Base-by-base conservation (phyloP, 1,140 invertebrate genomes). In the Drosophila quadrilineata region DNA sequence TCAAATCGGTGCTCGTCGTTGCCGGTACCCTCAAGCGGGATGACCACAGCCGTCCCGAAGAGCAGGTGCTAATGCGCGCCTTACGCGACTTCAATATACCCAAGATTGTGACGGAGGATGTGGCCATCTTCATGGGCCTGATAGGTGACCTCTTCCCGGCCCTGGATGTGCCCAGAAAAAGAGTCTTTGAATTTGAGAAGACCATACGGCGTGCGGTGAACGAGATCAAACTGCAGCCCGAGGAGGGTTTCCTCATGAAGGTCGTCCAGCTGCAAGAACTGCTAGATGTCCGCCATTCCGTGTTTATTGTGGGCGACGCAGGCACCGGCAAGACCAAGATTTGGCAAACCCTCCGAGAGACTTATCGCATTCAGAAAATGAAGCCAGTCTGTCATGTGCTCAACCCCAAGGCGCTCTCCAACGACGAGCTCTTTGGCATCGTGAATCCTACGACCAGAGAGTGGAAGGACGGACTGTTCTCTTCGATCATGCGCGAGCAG, bases 401-500 rank as follows among this genome's bases (percentile, higher is more conserved):
- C 3, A 97, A 99, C 89, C 98, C 98, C 1, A 98, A 98, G 91
- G 97, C 97, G 22, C 96, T 99, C 3, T 98, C 97, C 0, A 98
- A 97, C 77, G 96, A 99, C 84, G 98, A 99, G 89, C 91, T 99
- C 12, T 99, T 98, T 90, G 98, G 98, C 6, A 94, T 98, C 38
- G 98, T 99, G 49, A 98, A 99, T 91, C 95, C 97, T 8, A 91
- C 96, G 0, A 99, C 98, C 0, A 92, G 97, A 75, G 98, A 99
- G 91, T 99, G 98, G 97, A 98, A 97, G 90, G 97, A 99, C 90
- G 97, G 97, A 56, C 91, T 99, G 36, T 96, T 98, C 87, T 98
- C 97, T 0, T 94, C 95, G 0, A 93, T 98, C 17, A 98, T 99
- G 95, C 91, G 97, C 73, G 97, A 98, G 80, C 95, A 98, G 91